Conservation (phyloP, 1,140 invertebrate species). For the Pachypeltis micranthus region DNA sequence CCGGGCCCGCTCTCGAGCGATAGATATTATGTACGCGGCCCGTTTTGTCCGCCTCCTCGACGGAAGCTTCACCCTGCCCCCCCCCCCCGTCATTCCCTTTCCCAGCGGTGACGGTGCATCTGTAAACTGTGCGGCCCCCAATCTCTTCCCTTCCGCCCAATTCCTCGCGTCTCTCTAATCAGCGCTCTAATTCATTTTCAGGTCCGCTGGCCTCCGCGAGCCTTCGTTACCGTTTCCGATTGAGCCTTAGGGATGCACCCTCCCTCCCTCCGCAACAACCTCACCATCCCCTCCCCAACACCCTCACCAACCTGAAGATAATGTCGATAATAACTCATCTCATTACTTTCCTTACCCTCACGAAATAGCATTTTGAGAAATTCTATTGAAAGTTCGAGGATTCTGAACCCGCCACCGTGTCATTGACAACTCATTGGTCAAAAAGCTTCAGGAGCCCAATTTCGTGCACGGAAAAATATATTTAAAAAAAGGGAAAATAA, state of each 20-base stretch:
- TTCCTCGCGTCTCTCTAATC: not conserved
- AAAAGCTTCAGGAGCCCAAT: too few relatives aligned
- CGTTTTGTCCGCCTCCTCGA: not conserved
- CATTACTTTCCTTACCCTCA: too few relatives aligned
- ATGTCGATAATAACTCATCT: too few relatives aligned
- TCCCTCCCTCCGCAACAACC: slow-evolving; percentile 1
- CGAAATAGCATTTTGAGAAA: too few relatives aligned
- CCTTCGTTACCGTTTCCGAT: too few relatives aligned
- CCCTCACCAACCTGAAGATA: not conserved
- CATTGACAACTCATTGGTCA: too few relatives aligned
- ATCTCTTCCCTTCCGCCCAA: not conserved
- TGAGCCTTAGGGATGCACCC: too few relatives aligned
- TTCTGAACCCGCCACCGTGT: too few relatives aligned
- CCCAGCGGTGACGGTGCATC: not conserved
- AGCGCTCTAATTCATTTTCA: not conserved
- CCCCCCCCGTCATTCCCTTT: not conserved
- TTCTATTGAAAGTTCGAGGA: too few relatives aligned
- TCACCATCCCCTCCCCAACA: not conserved
- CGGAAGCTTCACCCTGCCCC: not conserved
- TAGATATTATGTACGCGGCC: not conserved
- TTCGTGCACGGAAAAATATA: too few relatives aligned
- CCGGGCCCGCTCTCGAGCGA: not conserved
- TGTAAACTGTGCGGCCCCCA: not conserved
- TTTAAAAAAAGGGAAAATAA: too few relatives aligned
- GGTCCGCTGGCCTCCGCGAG: not conserved